A percentile compares a stretch with the other conserved stretches of the same genome.
These are phyloP conservation scores for Cydia pomonella DNA, from an alignment of 1,140 invertebrate genomes.

Conservation along the genomic window DNA sequence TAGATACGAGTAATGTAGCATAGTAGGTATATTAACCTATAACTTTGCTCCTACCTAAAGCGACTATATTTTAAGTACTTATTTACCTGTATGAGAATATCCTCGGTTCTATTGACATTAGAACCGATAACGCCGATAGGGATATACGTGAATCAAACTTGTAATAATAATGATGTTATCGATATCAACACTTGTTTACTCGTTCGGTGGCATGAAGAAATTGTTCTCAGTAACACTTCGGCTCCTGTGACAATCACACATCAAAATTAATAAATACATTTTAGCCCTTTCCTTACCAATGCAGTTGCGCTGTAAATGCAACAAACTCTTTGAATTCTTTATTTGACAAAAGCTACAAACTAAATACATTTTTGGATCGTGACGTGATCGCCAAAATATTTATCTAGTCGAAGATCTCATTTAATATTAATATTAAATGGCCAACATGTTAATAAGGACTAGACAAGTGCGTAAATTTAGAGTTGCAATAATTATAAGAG, in stretches of 20 bases:
- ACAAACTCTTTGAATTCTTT: conserved; percentile 69
- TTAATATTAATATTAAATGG: conserved; percentile 53
- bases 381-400: conserved; percentile 22
- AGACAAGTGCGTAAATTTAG: conserved; percentile 54
- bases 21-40: not conserved
- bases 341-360: conserved; percentile 61
- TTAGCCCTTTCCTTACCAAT: conserved; percentile 45
- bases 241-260: conserved; percentile 37
- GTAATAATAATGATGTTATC: conserved; percentile 51
- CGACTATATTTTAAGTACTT: conserved; percentile 5
- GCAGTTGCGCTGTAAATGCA: conserved; percentile 60
- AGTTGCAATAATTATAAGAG: conserved; percentile 53
- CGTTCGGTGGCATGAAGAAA: conserved; percentile 37
- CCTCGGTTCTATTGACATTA: conserved; percentile 56
- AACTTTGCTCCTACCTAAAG: not conserved
- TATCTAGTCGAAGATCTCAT: conserved; percentile 43
- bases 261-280: conserved; percentile 37
- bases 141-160: conserved; percentile 39
- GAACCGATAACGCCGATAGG: conserved; percentile 52
- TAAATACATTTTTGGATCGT: conserved; percentile 28
- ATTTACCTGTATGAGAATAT: conserved; percentile 40
- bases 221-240: conserved; percentile 39
- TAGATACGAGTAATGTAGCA: not conserved
- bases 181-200: conserved; percentile 53
- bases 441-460: conserved; percentile 73